Evolutionary conservation across 2,888 invertebrate species (phyloP), one percentile per base, ranked within the genome.

Genomic region (Plemyria rubiginata): DNA sequence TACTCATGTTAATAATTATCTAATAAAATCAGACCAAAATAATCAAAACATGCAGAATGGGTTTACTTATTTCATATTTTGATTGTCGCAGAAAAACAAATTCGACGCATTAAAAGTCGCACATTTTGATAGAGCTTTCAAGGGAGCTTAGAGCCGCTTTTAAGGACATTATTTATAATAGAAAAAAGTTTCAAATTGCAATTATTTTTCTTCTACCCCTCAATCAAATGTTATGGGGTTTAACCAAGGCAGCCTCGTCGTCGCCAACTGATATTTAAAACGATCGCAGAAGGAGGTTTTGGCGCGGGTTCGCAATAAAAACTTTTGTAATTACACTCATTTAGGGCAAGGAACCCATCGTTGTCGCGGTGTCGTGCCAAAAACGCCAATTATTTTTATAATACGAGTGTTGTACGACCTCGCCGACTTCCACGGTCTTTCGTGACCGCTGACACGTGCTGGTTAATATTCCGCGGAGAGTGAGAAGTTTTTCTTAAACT

Each of bases 251-350:
- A 71, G 79, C 70, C 69, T 76, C 62, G 73, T 68, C 66, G 76
- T 74, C 78, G 78, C 74, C 74, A 77, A 70, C 73, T 58, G 70
- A 75, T 76, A 77, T 77, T 60, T 65, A 50, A 65, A 60, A 74
- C 73, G 78, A 80, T 81, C 76, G 80, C 80, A 77, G 79, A 85
- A 83, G 79, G 78, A 84, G 83, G 80, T 86, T 89, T 88, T 90
- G 91, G 90, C 90, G 82, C 84, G 78, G 85, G 78, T 87, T 84
- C 81, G 88, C 84, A 87, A 90, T 92, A 90, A 92, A 92, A 92
- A 92, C 91, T 92, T 92, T 90, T 84, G 85, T 91, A 91, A 92
- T 92, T 91, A 87, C 85, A 82, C 88, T 88, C 89, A 90, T 92
- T 92, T 88, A 85, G 86, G 83, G 79, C 84, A 84, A 88, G 85